Base-by-base conservation (phyloP, 2,797 vertebrate species). In the Cirrhinus mrigala region DNA sequence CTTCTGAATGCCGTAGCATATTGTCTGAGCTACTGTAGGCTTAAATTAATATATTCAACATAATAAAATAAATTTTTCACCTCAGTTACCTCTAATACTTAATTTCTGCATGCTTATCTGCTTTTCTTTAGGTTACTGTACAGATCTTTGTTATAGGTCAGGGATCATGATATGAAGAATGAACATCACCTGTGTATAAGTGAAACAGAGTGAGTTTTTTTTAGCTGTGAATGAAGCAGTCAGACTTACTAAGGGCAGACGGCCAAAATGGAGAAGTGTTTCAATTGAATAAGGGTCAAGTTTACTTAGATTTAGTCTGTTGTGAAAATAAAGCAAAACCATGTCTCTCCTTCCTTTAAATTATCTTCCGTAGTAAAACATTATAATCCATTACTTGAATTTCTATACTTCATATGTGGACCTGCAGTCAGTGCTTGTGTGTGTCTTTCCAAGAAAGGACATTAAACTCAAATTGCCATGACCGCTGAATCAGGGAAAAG, bases 401-500 rank as follows among this genome's bases (percentile, higher is more conserved):
- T 56, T 68, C 33, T 78, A 10, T 77, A 40, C 46, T 69, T 64
- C 33, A 77, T 54, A 68, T 69, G 50, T 22, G 68, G 62, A 68
- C 44, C 48, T 46, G 29, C 29, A 24, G 70, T 52, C 54, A 62
- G 79, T 54, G 66, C 73, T 40, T 86, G 48, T 78, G 37, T 75
- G 48, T n/a, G 58, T 66, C 3, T 83, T 88, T 84, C 29, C 46
- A 20, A 33, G 71, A 81, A 85, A 76, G 76, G 73, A 60, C 37
- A 68, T 78, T 76, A 85, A 77, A 29, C 85, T 82, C 66, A 82
- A 44, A 58, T 54, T 74, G 54, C 77, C 83, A 73, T 74, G 83
- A 64, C 77, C 10, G 76, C 85, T 88, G 82, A 89, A 76, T 88
- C 85, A 68, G 85, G 46, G 52, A 48, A 83, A 71, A 48, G 58